phyloP scores from a whole-genome alignment of 2,113 vertebrate genomes.

The Fulica atra region DNA sequence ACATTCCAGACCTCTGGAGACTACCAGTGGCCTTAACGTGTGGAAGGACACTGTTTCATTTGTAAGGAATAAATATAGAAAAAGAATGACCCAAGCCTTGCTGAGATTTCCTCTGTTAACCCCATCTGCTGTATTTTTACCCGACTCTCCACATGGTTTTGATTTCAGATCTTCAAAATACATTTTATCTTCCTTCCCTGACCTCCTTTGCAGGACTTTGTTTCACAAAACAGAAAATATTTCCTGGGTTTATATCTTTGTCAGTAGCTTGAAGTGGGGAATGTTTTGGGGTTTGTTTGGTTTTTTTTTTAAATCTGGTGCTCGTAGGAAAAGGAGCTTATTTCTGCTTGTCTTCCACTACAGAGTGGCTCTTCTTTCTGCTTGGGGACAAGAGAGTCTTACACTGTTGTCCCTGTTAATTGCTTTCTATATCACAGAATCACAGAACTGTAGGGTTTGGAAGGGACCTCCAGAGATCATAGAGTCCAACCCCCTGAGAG shows the following conservation, averaged over 20 bases:
- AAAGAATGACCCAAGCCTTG: neutral
- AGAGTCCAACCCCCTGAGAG: too few species aligned
- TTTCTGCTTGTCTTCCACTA: neutral
- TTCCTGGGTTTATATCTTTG: neutral
- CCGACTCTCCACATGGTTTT: neutral
- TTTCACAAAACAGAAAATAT: constrained; percentile 18
- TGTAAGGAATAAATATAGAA: neutral
- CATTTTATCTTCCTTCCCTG: neutral
- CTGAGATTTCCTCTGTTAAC: neutral
- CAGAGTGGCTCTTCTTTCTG: neutral
- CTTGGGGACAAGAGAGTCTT: neutral
- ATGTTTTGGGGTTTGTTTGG: neutral
- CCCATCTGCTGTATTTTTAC: neutral
- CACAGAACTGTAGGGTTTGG: too few species aligned
- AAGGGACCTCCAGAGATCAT: too few species aligned
- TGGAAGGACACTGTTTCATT: neutral
- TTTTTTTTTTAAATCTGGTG: neutral
- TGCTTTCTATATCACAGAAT: neutral
- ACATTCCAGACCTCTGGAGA: neutral
- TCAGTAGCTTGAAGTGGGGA: neutral
- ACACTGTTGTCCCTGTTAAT: neutral
- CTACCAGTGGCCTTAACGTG: neutral
- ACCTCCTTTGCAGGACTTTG: neutral
- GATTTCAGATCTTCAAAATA: constrained; percentile 31
- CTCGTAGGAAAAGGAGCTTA: fast-evolving